phyloP scores from a whole-genome alignment of 2,113 vertebrate species.

The Cyprinodon variegatus region DNA sequence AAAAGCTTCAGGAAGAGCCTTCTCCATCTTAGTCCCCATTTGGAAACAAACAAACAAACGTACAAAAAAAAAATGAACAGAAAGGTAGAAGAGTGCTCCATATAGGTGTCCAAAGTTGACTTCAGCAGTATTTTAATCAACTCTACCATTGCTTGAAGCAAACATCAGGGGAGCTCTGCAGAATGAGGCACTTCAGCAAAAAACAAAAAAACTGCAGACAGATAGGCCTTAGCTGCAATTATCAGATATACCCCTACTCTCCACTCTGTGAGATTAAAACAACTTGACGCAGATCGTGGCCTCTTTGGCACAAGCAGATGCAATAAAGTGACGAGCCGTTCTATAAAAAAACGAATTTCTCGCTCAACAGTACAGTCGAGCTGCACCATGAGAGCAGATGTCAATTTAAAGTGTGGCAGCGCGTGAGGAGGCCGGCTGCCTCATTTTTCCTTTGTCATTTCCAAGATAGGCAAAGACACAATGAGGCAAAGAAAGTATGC shows the following conservation, averaged over 20 bases:
- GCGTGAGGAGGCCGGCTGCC: conserved; percentile 43
- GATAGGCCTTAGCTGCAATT: conserved; percentile 32
- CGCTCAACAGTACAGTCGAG: conserved; percentile 51
- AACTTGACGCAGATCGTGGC: conserved; percentile 18
- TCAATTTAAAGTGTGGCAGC: conserved; percentile 65
- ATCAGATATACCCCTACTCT: conserved; percentile 49
- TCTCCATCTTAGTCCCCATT: conserved; percentile 48
- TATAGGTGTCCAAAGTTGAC: conserved; percentile 14
- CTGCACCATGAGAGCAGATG: conserved; percentile 59
- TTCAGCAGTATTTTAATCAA: conserved; percentile 56
- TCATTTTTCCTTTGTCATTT: conserved; percentile 70
- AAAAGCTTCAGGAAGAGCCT: conserved; percentile 46
- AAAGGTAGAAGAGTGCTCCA: neutral
- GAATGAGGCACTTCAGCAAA: conserved; percentile 29
- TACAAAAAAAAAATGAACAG: neutral
- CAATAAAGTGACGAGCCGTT: conserved; percentile 59
- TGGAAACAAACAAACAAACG: conserved; percentile 14
- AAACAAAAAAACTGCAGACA: conserved; percentile 21
- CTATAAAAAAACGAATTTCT: conserved; percentile 63
- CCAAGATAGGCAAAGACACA: conserved; percentile 40
- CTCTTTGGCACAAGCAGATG: conserved; percentile 53
- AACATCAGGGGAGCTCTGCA: conserved; percentile 39
- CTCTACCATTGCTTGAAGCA: conserved; percentile 43
- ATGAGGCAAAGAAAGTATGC: conserved; percentile 17
- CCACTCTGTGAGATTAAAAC: conserved; percentile 55